Conservation (phyloP, 2,113 vertebrate genomes). For the Aviceda subcristata region DNA sequence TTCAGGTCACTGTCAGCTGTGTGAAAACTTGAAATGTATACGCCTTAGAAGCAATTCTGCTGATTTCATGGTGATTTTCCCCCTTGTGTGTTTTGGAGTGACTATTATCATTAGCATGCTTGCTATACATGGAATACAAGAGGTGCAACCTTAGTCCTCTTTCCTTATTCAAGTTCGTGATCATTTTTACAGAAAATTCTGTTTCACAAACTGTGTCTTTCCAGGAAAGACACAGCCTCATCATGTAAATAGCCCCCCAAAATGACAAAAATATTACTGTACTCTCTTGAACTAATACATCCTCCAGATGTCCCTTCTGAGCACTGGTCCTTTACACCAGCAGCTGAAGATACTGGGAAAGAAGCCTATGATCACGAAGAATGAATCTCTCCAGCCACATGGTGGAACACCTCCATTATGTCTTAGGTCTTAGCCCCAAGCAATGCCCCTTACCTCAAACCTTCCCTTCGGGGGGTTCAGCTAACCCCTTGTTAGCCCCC, state of each 20-base stretch:
- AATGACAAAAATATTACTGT: background rate
- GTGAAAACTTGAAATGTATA: slow-evolving; percentile 34
- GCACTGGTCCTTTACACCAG: background rate
- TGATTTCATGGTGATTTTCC: background rate
- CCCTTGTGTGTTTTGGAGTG: slow-evolving; percentile 12
- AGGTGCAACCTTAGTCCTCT: background rate
- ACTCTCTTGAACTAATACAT: background rate
- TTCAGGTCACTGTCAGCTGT: slow-evolving; percentile 30
- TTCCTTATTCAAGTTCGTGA: background rate
- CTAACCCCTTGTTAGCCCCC: background rate
- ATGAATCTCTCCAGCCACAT: background rate
- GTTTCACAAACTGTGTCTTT: background rate
- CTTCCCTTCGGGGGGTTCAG: background rate
- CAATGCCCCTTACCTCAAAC: background rate
- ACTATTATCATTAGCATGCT: background rate
- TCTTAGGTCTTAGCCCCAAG: background rate
- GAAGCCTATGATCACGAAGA: background rate
- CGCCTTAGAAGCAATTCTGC: slow-evolving; percentile 50
- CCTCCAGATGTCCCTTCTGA: background rate
- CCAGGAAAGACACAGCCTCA: background rate
- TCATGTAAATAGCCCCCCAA: background rate
- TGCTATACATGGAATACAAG: background rate
- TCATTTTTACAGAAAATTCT: background rate
- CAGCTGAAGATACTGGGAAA: background rate
- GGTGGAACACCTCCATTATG: background rate